phyloP scores from a whole-genome alignment of 1,140 invertebrate species.

The Brachionus koreanus region DNA sequence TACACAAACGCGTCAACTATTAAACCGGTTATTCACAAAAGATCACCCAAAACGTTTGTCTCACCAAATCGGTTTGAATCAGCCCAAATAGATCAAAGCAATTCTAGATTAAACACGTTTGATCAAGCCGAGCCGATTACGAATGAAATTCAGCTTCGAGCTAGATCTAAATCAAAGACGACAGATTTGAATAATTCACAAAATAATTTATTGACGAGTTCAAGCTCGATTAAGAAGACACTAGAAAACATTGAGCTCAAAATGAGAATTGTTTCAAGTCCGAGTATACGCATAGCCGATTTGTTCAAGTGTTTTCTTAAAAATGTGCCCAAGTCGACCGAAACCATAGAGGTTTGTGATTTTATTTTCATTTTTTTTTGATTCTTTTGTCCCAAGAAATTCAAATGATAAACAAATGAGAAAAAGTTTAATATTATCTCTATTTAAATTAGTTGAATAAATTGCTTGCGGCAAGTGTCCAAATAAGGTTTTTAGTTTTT shows the following conservation, averaged over 20 bases:
- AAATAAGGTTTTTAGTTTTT: not conserved
- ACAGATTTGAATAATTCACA: not conserved
- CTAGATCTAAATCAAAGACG: conserved; percentile 4
- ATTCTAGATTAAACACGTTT: not conserved
- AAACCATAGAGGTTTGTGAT: conserved; percentile 33
- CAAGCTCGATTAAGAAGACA: conserved; percentile 36
- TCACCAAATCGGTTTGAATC: not conserved
- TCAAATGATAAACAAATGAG: not conserved
- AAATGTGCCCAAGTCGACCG: conserved; percentile 36
- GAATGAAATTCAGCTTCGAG: not conserved
- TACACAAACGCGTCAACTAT: not conserved
- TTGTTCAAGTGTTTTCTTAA: conserved; percentile 39
- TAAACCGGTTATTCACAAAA: not conserved
- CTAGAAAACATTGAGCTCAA: conserved; percentile 40
- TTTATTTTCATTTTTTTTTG: not conserved
- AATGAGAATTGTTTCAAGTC: conserved; percentile 38
- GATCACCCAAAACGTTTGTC: not conserved
- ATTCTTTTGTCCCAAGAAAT: conserved; percentile 4
- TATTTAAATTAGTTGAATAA: not conserved
- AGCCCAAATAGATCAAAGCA: not conserved
- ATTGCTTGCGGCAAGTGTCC: not conserved
- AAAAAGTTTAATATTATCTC: not conserved
- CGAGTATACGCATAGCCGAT: conserved; percentile 40
- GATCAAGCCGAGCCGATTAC: not conserved
- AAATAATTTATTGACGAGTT: conserved; percentile 19